These are phyloP conservation scores for Catocala fraxini DNA, from an alignment of 2,888 invertebrate species.

Conservation along the genomic window DNA sequence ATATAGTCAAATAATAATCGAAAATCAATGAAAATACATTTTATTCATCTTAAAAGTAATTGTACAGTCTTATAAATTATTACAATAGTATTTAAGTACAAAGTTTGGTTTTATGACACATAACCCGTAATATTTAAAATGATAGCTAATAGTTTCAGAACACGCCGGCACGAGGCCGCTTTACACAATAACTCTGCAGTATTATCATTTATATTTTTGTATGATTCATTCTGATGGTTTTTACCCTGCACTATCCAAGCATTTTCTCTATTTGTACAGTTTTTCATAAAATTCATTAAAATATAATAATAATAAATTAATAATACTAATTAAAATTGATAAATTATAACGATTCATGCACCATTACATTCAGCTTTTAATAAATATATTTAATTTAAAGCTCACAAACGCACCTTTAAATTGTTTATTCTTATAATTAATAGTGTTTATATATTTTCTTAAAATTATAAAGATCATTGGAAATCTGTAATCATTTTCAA, in stretches of 20 bases:
- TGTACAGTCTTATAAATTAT: slow-evolving; percentile 59
- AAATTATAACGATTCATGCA: slow-evolving; percentile 61
- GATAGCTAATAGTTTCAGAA: slow-evolving; percentile 24
- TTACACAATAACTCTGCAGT: slow-evolving; percentile 10
- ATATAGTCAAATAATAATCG: no score
- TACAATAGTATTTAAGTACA: slow-evolving; percentile 34
- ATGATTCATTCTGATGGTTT: slow-evolving; percentile 2
- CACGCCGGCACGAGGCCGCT: background rate
- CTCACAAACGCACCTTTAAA: slow-evolving; percentile 44
- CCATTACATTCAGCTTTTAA: slow-evolving; percentile 76
- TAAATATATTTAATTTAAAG: slow-evolving; percentile 54
- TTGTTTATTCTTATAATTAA: slow-evolving; percentile 39
- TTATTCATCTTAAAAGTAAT: slow-evolving; percentile 45
- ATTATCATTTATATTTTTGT: background rate
- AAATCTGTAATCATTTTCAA: slow-evolving; percentile 45
- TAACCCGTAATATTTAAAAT: slow-evolving; percentile 61
- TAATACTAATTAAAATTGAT: slow-evolving; percentile 24
- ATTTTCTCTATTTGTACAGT: slow-evolving; percentile 47
- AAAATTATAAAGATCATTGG: slow-evolving; percentile 62
- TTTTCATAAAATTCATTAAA: slow-evolving; percentile 29
- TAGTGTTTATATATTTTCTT: slow-evolving; percentile 32
- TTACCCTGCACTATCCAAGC: slow-evolving; percentile 68
- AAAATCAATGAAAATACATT: slow-evolving; percentile 13
- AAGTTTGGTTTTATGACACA: slow-evolving; percentile 62
- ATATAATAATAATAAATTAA: slow-evolving; percentile 20